Evolutionary conservation across 2,113 vertebrate genomes (phyloP).

Genomic region (Irena cyanogastra): DNA sequence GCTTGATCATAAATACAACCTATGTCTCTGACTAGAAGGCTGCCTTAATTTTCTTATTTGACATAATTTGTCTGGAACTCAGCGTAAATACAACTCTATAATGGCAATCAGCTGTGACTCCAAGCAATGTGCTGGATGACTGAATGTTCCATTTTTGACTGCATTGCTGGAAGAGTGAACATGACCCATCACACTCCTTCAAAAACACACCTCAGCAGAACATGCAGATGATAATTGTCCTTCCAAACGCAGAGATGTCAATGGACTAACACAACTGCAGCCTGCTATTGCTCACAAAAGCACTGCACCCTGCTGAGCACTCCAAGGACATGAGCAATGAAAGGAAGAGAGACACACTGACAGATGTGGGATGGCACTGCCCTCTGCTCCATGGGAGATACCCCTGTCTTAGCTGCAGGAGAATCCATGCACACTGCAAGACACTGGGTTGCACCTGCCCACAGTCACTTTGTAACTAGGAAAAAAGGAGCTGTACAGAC

Average conservation of each 20-base stretch:
- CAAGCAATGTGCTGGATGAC: neutral
- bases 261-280: neutral
- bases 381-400: neutral
- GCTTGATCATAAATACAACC: neutral
- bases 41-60: neutral
- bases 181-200: neutral
- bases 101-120: neutral
- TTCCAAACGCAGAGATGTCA: neutral
- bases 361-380: neutral
- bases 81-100: neutral
- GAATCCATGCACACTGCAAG: neutral
- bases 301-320: neutral
- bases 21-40: neutral
- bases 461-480: neutral
- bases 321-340: neutral
- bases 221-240: accelerated
- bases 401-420: neutral
- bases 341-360: neutral
- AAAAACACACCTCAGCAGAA: neutral
- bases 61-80: neutral
- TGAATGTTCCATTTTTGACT: neutral
- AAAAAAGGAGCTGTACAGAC: neutral
- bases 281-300: neutral
- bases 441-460: neutral
- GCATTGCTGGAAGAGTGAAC: neutral